Base-by-base conservation (phyloP, 2,113 vertebrate genomes). In the Heloderma charlesbogerti region DNA sequence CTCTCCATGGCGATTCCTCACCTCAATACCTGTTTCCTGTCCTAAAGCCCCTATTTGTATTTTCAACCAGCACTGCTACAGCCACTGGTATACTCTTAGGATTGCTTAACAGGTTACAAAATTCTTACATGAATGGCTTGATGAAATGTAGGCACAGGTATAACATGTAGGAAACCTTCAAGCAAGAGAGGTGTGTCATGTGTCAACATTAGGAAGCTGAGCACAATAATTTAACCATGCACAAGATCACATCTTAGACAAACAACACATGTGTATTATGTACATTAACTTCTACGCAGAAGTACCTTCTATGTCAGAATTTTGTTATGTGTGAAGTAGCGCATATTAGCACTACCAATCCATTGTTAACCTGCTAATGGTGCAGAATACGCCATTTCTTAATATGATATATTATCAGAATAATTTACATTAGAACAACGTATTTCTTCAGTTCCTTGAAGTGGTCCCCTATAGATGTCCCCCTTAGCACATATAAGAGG, bases 51-150 rank as follows among this genome's bases (percentile, higher is more conserved):
- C 37, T 5, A 40, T 66, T 51, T 79, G 40, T 43, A 80, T 67
- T 6, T 4, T 16, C 10, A 15, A 63, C 40, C 34, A 75, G 22
- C 54, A 89, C 37, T 31, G 3, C 54, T 67, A 54, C 63, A 86
- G 31, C 72, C 20, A 60, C 27, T 86, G 34, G 94, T 91, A 83
- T 95, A 95, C 91, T 94, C 95, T 75, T n/a, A 84, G 7, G 25
- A 37, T 27, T 89, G 48, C 22, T 34, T 43, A 80, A 40, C 16
- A 85, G 5, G 9, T 69, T 51, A 86, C 22, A 67, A 69, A 86
- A 66, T 85, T 89, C 71, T 45, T 66, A 27, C 9, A 78, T 34
- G 40, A 80, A 79, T 86, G 25, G n/a, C 22, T n/a, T 75, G 51
- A 63, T 63, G 60, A 22, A 63, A 63, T 22, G 20, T 20, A 57